Percentiles rank a stretch among this genome's conserved stretches.
These are phyloP conservation scores for Limanda limanda DNA, from an alignment of 2,113 vertebrate genomes.

Conservation along the genomic window DNA sequence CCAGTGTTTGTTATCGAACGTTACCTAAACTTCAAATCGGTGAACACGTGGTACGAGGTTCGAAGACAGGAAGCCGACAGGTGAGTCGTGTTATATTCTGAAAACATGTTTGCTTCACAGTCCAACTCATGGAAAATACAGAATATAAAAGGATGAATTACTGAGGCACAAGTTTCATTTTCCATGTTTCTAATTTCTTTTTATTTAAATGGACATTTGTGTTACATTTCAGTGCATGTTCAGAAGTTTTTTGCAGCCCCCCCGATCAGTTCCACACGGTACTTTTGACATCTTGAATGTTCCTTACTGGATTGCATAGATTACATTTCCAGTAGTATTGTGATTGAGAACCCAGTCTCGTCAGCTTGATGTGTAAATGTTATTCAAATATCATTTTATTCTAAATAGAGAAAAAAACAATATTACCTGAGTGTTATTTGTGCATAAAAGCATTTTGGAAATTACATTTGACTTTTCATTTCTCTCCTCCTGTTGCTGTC, in stretches of 20 bases:
- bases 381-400: constrained; percentile 82
- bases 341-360: constrained; percentile 83
- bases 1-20: too few relatives aligned
- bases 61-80: too few relatives aligned
- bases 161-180: constrained; percentile 66
- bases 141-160: constrained; percentile 21
- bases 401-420: constrained; percentile 51
- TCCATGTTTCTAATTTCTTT: constrained; percentile 40
- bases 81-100: too few relatives aligned
- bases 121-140: background rate
- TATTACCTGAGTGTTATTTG: constrained; percentile 86
- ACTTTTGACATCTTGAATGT: constrained; percentile 86
- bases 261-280: constrained; percentile 62
- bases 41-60: too few relatives aligned
- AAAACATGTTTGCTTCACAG: background rate
- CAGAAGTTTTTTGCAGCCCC: constrained; percentile 55
- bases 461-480: constrained; percentile 69
- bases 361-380: constrained; percentile 85
- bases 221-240: constrained; percentile 75
- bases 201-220: constrained; percentile 62
- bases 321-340: constrained; percentile 82
- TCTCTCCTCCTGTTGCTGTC: constrained; percentile 68
- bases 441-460: constrained; percentile 80
- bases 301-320: constrained; percentile 72
- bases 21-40: too few relatives aligned